phyloP scores from a whole-genome alignment of 2,888 invertebrate species.

The Endotricha flammealis region DNA sequence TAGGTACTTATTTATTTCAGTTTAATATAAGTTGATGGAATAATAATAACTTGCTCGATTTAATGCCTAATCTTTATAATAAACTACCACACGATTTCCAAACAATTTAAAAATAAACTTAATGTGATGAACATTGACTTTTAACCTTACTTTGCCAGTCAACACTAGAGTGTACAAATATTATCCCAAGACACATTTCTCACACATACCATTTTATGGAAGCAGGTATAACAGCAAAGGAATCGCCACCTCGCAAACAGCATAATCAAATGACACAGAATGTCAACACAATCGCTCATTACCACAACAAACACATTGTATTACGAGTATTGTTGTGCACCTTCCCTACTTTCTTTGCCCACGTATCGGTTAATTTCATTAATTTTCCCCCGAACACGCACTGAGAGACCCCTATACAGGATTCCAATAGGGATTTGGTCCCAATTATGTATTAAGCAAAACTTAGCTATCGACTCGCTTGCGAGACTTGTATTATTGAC shows the following conservation, averaged over 20 bases:
- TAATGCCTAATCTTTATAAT: no score
- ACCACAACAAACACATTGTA: constrained; percentile 20
- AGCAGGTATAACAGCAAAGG: no score
- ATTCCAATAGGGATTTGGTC: constrained; percentile 68
- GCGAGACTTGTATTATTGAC: constrained; percentile 48
- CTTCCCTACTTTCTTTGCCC: constrained; percentile 27
- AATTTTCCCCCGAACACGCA: constrained; percentile 67
- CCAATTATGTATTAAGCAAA: constrained; percentile 70
- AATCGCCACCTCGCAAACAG: background rate
- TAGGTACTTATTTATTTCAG: no score
- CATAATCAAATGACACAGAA: constrained; percentile 8
- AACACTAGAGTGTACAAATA: no score
- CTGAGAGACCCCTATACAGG: constrained; percentile 55
- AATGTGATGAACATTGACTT: no score
- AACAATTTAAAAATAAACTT: no score
- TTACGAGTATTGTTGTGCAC: constrained; percentile 28
- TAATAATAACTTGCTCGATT: no score
- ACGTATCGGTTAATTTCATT: constrained; percentile 68
- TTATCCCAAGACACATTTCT: no score
- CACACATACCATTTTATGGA: no score
- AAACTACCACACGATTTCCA: no score
- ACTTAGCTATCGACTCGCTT: constrained; percentile 56
- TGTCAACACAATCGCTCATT: constrained; percentile 10
- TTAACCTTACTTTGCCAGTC: no score
- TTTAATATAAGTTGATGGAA: no score